Evolutionary conservation across 2,113 vertebrate genomes (phyloP).

Genomic region (Erythrocercus mccallii): DNA sequence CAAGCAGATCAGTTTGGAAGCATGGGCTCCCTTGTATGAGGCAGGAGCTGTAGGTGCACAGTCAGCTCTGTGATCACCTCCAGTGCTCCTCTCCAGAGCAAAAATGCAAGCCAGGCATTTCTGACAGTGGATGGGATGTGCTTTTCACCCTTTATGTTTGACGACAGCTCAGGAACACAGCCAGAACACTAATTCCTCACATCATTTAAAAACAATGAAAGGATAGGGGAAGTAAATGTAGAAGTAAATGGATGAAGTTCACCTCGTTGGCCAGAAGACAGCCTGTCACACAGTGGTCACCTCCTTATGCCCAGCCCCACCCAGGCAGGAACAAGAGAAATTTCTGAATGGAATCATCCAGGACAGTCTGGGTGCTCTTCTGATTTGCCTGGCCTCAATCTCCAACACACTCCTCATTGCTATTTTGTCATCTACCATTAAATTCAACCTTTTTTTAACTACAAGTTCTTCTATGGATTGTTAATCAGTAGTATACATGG

Average conservation of each 20-base stretch:
- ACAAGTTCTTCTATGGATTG: neutral
- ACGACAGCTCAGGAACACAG: neutral
- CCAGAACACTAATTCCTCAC: neutral
- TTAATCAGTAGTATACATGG: neutral
- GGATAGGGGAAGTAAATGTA: neutral
- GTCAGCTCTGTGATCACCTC: neutral
- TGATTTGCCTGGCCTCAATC: neutral
- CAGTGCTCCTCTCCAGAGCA: neutral
- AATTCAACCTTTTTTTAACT: neutral
- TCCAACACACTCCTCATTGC: neutral
- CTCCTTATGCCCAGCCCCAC: rapidly evolving
- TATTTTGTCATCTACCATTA: neutral
- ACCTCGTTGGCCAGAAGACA: neutral
- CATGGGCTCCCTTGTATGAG: rapidly evolving
- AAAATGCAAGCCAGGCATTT: neutral
- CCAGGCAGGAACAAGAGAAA: neutral
- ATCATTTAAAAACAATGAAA: neutral
- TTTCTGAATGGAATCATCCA: neutral
- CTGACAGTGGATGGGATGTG: neutral
- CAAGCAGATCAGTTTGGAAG: neutral
- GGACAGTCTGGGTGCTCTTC: neutral
- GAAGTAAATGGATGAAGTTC: neutral
- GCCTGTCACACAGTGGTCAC: neutral
- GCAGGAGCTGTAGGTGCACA: neutral
- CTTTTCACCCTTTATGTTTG: neutral